Base-by-base conservation (phyloP, 2,113 vertebrate species). In the Gasterosteus aculeatus region DNA sequence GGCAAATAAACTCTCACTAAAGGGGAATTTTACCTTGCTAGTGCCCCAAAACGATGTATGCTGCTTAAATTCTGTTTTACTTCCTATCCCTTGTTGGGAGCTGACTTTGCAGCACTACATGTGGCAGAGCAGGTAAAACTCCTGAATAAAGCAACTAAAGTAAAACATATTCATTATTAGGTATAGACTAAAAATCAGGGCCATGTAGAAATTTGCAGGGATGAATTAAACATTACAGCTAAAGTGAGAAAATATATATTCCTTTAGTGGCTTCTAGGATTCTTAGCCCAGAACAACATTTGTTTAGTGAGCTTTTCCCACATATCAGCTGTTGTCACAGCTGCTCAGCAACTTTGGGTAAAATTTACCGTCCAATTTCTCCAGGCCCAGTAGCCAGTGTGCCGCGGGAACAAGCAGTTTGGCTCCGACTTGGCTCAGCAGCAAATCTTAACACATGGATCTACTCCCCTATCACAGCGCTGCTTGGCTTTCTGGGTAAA, bases 341-440 rank as follows among this genome's bases (percentile, higher is more conserved):
- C 79, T 88, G 79, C 73, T 86, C 70, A 22, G 62, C 53, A 81
- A 71, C 81, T 82, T 81, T 78, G 75, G 72, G 78, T 71, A 69
- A 80, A 88, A 86, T 91, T 88, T 82, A 87, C 81, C 33, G 66
- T 70, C 74, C 81, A 89, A 83, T 90, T 87, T 89, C 81, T 86
- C 31, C 80, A 72, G 78, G 79, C 65, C 67, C 65, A 75, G 71
- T 73, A 85, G 75, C 69, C 82, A 69, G 53, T 26, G 42, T 58
- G 66, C 77, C 11, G 82, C 61, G n/a, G 74, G 74, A 74, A 77
- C 71, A 84, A 78, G 70, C 76, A 70, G 88, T 82, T 78, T 73
- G 87, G 79, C 73, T 72, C 60, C 64, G 62, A 75, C 78, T 75
- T 51, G 70, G 78, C 76, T 72, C 69, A 78, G 77, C 76, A 74